Conservation (phyloP, 2,888 invertebrate genomes). For the Actias luna region DNA sequence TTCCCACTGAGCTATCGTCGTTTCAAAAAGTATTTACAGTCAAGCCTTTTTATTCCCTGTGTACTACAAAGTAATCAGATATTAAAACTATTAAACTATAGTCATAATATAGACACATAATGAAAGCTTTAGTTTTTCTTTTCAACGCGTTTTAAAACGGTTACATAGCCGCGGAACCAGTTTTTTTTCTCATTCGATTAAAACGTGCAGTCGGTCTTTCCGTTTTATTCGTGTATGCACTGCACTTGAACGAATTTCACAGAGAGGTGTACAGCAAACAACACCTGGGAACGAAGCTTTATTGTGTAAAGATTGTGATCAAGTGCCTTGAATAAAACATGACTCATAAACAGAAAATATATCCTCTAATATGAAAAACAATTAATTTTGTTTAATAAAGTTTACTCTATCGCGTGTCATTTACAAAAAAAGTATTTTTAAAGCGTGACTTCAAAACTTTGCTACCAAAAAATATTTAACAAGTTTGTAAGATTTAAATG, state of each 20-base stretch:
- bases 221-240: slow-evolving; percentile 40
- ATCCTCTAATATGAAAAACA: no score
- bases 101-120: neutral
- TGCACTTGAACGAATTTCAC: slow-evolving; percentile 42
- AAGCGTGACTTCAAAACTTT: no score
- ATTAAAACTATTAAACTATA: neutral
- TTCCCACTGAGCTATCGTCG: no score
- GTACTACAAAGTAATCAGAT: no score
- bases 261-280: slow-evolving; percentile 44
- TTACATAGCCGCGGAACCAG: slow-evolving; percentile 34
- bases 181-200: slow-evolving; percentile 48
- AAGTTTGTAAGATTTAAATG: no score
- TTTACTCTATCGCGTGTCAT: no score
- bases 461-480: no score
- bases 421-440: no score
- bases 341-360: no score
- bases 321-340: slow-evolving; percentile 34
- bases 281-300: slow-evolving; percentile 27
- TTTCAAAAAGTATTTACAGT: no score
- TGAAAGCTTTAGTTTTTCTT: neutral
- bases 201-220: slow-evolving; percentile 47
- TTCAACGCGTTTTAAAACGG: neutral
- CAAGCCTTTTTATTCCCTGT: no score
- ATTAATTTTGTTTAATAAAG: no score
- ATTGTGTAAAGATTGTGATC: slow-evolving; percentile 33